Evolutionary conservation across 2,797 vertebrate species (phyloP).

Genomic region (Hybognathus amarus): DNA sequence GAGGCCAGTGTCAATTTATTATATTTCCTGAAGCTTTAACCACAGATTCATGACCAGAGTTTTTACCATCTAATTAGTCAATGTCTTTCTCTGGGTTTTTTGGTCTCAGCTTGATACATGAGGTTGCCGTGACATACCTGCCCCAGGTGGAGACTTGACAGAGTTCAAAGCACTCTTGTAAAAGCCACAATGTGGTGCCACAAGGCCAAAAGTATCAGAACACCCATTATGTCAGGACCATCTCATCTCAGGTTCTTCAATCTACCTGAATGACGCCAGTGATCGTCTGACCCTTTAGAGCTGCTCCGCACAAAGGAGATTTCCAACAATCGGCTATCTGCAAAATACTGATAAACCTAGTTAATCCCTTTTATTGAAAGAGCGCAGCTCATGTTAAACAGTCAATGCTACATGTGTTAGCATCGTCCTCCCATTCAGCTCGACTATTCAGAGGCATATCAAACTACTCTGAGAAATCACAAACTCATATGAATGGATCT

Average conservation of each 20-base stretch:
- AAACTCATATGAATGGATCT: neutral
- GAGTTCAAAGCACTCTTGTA: slow-evolving; percentile 83
- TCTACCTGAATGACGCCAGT: slow-evolving; percentile 50
- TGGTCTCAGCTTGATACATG: slow-evolving; percentile 78
- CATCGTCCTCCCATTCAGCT: slow-evolving; percentile 43
- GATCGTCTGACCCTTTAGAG: slow-evolving; percentile 46
- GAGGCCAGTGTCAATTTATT: slow-evolving; percentile 76
- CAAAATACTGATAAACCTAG: slow-evolving; percentile 51
- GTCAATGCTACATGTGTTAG: slow-evolving; percentile 53
- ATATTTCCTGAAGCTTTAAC: slow-evolving; percentile 78
- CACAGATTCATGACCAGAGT: slow-evolving; percentile 76
- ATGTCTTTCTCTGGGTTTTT: slow-evolving; percentile 79
- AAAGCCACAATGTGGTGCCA: slow-evolving; percentile 77
- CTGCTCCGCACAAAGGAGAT: slow-evolving; percentile 46
- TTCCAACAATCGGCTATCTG: slow-evolving; percentile 49
- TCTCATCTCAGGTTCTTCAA: slow-evolving; percentile 51
- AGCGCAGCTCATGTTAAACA: slow-evolving; percentile 54
- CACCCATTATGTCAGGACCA: slow-evolving; percentile 57
- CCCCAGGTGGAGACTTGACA: slow-evolving; percentile 70
- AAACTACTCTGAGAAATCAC: slow-evolving; percentile 28
- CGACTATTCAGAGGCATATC: slow-evolving; percentile 49
- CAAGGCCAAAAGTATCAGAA: slow-evolving; percentile 66
- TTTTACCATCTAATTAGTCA: slow-evolving; percentile 84
- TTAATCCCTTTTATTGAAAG: slow-evolving; percentile 57
- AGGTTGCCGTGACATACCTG: slow-evolving; percentile 75